phyloP scores from a whole-genome alignment of 1,140 invertebrate species.

The Polypedilum pembai region DNA sequence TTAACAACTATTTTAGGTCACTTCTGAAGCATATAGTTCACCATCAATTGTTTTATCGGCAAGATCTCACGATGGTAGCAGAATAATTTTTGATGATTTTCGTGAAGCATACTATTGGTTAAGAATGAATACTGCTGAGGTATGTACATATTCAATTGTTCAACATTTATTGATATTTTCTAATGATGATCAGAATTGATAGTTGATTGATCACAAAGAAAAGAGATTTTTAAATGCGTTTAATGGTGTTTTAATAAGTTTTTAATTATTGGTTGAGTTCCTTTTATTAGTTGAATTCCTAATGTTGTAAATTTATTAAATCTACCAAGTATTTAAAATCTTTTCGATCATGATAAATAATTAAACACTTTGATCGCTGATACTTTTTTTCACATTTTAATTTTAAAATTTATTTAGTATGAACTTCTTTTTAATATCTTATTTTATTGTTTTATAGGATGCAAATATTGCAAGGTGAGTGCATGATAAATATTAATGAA shows the following conservation, averaged over 20 bases:
- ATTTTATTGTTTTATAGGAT: no score
- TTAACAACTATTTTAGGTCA: constrained; percentile 54
- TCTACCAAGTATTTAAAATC: not conserved
- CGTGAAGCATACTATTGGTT: constrained; percentile 98
- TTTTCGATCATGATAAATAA: constrained; percentile 26
- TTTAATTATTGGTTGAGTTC: not conserved
- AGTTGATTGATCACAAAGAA: not conserved
- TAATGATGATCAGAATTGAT: constrained; percentile 26
- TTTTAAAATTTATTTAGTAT: not conserved
- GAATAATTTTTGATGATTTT: constrained; percentile 96
- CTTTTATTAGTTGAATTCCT: not conserved
- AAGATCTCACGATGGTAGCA: constrained; percentile 82
- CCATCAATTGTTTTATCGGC: constrained; percentile 97
- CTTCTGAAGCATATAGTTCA: constrained; percentile 96
- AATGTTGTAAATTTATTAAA: not conserved
- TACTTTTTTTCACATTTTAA: not conserved
- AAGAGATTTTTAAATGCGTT: not conserved
- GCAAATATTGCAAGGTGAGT: no score
- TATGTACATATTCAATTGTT: constrained; percentile 37
- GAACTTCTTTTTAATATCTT: no score
- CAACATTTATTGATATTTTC: not conserved
- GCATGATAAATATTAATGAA: no score
- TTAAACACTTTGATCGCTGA: constrained; percentile 37
- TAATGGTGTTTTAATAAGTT: not conserved
- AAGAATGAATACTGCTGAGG: constrained; percentile 90